Conservation (phyloP, 2,113 vertebrate genomes). For the Ammodytes marinus region DNA sequence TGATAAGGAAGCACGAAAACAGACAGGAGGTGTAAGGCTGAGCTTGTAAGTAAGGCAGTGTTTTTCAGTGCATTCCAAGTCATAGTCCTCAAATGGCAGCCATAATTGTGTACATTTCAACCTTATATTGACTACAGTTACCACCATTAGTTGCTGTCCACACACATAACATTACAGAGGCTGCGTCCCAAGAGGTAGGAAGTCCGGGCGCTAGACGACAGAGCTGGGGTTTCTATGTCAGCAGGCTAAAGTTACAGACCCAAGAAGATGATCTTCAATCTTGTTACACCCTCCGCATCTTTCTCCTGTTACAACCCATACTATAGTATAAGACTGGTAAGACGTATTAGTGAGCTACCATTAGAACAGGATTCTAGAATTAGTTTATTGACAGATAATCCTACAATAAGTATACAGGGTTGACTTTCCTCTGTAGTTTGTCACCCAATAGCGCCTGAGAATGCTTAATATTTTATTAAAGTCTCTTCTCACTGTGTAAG, state of each 20-base stretch:
- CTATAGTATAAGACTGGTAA: conserved; percentile 13
- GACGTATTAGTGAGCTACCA: neutral
- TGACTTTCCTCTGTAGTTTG: conserved; percentile 21
- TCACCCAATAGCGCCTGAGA: neutral
- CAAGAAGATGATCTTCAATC: conserved; percentile 54
- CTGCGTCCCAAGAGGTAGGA: conserved; percentile 12
- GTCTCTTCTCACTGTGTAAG: conserved; percentile 13
- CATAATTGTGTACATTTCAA: neutral
- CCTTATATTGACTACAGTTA: conserved; percentile 4
- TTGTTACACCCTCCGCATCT: conserved; percentile 58
- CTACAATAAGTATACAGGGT: conserved; percentile 1
- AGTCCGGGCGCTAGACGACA: conserved; percentile 22
- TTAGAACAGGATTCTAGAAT: neutral
- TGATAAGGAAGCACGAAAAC: conserved; percentile 7
- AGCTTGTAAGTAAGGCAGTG: neutral
- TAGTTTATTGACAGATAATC: neutral
- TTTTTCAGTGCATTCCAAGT: neutral
- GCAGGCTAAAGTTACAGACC: conserved; percentile 45
- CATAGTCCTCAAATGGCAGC: conserved; percentile 8
- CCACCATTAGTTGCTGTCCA: conserved; percentile 6
- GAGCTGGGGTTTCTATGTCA: conserved; percentile 44
- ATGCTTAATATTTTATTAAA: conserved; percentile 48
- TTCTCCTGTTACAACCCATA: conserved; percentile 28
- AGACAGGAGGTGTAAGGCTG: conserved; percentile 1
- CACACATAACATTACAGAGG: conserved; percentile 41